Evolutionary conservation across 2,797 vertebrate genomes (phyloP).

Genomic region (Astyanax mexicanus): DNA sequence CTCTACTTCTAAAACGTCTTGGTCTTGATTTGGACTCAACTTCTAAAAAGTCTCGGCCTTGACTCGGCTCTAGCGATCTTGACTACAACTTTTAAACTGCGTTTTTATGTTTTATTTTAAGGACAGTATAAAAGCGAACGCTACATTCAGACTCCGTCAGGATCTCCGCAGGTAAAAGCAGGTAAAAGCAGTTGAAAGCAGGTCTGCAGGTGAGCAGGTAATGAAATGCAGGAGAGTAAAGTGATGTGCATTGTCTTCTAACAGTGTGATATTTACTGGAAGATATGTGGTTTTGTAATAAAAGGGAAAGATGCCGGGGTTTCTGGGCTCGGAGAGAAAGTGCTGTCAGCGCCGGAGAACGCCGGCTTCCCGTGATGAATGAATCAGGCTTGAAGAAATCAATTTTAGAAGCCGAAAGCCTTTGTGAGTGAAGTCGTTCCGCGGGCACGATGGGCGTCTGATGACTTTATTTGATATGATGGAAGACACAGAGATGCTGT

Average conservation of each 20-base stretch:
- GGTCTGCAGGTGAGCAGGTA: neutral
- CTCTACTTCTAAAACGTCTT: too few species aligned
- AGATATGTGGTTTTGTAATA: neutral
- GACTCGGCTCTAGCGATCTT: too few species aligned
- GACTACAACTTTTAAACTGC: too few species aligned
- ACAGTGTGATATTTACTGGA: neutral
- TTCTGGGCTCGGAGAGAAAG: neutral
- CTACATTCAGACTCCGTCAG: too few species aligned
- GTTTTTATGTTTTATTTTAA: too few species aligned
- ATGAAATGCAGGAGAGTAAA: neutral
- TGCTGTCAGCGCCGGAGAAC: constrained; percentile 3
- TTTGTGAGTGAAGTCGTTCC: constrained; percentile 27
- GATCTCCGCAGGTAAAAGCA: too few species aligned
- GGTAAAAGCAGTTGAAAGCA: too few species aligned
- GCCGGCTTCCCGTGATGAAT: neutral
- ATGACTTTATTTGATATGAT: constrained; percentile 31
- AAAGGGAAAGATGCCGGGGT: neutral
- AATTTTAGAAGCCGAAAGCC: constrained; percentile 20
- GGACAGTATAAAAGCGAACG: too few species aligned
- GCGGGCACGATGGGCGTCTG: constrained; percentile 16
- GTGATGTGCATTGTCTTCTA: neutral
- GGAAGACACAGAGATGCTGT: constrained; percentile 55
- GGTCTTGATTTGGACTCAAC: too few species aligned
- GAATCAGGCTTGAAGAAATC: constrained; percentile 25
- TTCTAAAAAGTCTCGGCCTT: too few species aligned